Percentiles rank a stretch among this genome's conserved stretches.
Evolutionary conservation across 2,797 vertebrate species (phyloP).

Genomic region (Sus cebifrons): DNA sequence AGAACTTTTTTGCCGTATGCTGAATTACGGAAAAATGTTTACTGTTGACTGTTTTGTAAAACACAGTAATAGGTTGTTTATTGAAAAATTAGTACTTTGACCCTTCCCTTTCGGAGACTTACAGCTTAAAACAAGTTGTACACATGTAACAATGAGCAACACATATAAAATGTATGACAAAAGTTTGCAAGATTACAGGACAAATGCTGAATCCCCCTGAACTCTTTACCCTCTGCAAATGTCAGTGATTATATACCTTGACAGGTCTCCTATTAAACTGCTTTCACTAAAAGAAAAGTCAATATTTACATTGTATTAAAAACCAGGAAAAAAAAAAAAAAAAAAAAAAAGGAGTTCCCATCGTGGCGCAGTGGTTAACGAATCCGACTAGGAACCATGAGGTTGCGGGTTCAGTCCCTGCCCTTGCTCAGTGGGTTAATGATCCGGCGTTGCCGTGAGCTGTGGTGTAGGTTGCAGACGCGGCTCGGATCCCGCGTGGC

Average conservation of each 20-base stretch:
- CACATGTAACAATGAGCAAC: not conserved
- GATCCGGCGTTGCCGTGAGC: too few relatives aligned
- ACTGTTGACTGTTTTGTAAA: not conserved
- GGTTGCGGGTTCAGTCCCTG: too few relatives aligned
- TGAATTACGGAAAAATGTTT: slow-evolving; percentile 24
- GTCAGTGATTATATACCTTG: not conserved
- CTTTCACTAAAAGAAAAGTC: not conserved
- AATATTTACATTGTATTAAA: not conserved
- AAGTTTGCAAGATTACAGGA: not conserved
- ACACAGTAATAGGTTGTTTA: not conserved
- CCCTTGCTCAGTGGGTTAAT: too few relatives aligned
- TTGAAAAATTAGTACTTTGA: not conserved
- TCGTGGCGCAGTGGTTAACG: too few relatives aligned
- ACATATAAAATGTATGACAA: not conserved
- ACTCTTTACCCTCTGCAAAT: not conserved
- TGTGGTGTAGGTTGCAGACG: too few relatives aligned
- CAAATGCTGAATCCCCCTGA: not conserved
- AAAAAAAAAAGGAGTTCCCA: too few relatives aligned
- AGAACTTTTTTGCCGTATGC: not conserved
- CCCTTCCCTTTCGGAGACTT: not conserved
- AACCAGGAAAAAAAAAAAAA: too few relatives aligned
- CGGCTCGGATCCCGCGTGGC: too few relatives aligned
- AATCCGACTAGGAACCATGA: too few relatives aligned
- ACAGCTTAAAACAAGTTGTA: not conserved
- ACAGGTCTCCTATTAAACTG: not conserved